A percentile compares a stretch with the other conserved stretches of the same genome.
Conservation (phyloP, 1,140 invertebrate genomes). For the Medauroidea extradentata region DNA sequence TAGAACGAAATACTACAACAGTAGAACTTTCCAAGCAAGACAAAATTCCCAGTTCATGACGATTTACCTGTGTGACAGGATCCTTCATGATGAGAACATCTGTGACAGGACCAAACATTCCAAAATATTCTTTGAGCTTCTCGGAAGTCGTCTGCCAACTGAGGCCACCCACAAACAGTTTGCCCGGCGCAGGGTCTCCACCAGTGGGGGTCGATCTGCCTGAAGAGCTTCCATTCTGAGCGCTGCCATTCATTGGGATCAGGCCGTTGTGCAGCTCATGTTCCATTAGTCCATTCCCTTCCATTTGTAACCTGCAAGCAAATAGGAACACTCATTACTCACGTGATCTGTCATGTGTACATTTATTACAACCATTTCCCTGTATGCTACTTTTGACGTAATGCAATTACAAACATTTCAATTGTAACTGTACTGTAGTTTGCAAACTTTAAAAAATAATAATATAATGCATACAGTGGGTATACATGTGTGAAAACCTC, state of each 20-base stretch:
- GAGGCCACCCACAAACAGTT: conserved; percentile 84
- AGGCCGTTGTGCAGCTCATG: conserved; percentile 56
- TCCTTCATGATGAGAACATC: conserved; percentile 93
- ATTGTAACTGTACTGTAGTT: not conserved
- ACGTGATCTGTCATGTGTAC: conserved; percentile 21
- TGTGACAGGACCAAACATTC: conserved; percentile 86
- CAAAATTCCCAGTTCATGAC: too few relatives aligned
- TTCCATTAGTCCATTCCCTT: conserved; percentile 45
- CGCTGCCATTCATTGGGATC: conserved; percentile 51
- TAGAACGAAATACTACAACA: too few relatives aligned
- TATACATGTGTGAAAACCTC: not conserved
- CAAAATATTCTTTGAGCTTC: conserved; percentile 84
- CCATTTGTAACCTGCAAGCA: conserved; percentile 48
- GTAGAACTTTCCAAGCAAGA: too few relatives aligned
- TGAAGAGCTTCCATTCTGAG: conserved; percentile 27
- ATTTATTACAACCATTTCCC: conserved; percentile 38
- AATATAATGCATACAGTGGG: not conserved
- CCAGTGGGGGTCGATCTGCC: conserved; percentile 37
- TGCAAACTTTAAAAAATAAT: not conserved
- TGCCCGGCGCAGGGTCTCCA: conserved; percentile 75
- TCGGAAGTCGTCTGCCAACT: conserved; percentile 90
- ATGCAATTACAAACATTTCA: not conserved
- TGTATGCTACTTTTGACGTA: conserved; percentile 15
- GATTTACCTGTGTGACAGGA: conserved; percentile 83
- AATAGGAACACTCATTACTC: conserved; percentile 9